Evolutionary conservation across 2,797 vertebrate species (phyloP).

Genomic region (Garrulus glandarius): DNA sequence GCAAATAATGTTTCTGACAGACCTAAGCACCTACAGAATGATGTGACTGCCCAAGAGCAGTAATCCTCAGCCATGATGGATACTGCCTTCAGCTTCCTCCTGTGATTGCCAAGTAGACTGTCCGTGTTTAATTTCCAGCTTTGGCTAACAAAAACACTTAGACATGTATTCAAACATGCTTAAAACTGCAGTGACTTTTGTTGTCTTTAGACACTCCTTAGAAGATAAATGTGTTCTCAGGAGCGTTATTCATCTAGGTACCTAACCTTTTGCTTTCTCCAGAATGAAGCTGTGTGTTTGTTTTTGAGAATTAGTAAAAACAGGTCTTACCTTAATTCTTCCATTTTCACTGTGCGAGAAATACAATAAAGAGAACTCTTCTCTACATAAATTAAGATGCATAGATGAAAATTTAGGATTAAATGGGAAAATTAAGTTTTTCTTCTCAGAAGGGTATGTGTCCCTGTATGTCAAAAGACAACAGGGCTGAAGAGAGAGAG

Average conservation of each 20-base stretch:
- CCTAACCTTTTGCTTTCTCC: neutral
- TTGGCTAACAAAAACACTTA: neutral
- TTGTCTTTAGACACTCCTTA: neutral
- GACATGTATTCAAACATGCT: neutral
- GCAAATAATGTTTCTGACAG: neutral
- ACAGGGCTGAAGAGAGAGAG: neutral
- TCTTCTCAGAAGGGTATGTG: neutral
- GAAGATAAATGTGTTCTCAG: neutral
- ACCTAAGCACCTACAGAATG: neutral
- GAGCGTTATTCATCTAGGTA: neutral
- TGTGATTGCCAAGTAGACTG: neutral
- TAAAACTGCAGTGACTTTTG: neutral
- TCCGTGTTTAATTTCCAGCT: neutral
- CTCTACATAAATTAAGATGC: neutral
- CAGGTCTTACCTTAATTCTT: neutral
- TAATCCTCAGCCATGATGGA: neutral
- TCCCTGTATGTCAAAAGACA: neutral
- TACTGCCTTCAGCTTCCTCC: neutral
- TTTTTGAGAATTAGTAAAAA: neutral
- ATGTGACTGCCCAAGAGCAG: neutral
- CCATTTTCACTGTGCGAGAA: neutral
- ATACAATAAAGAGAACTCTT: neutral
- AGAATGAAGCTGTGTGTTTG: neutral
- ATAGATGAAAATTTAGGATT: neutral
- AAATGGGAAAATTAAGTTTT: neutral